Evolutionary conservation across 1,140 invertebrate genomes (phyloP).

Genomic region (Hypsibius dujardini): DNA sequence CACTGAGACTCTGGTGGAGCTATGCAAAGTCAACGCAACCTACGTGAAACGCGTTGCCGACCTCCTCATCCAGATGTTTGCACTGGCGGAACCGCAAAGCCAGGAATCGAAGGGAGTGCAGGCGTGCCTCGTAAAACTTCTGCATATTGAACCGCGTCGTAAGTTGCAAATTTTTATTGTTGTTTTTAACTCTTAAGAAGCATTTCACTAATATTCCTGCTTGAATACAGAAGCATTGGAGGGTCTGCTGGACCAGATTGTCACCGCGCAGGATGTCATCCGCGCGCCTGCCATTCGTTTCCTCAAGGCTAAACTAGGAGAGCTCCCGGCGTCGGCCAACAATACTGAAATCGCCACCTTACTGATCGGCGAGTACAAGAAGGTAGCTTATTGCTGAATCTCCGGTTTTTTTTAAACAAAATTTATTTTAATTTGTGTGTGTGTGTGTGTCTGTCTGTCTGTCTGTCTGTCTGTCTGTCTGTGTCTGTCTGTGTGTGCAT

Average conservation of each 20-base stretch:
- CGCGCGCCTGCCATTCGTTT: not conserved
- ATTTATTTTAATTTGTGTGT: no score
- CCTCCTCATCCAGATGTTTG: not conserved
- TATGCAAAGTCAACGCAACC: not conserved
- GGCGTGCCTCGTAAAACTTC: not conserved
- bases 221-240: conserved; percentile 13
- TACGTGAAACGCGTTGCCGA: conserved; percentile 16
- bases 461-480: no score
- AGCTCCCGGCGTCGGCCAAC: conserved; percentile 4
- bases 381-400: no score
- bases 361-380: conserved; percentile 7
- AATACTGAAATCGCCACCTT: conserved; percentile 4
- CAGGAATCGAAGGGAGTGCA: not conserved
- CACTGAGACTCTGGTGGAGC: not conserved
- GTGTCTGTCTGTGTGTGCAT: not conserved
- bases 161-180: not conserved
- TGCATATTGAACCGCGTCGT: not conserved
- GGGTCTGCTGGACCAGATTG: not conserved
- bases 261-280: not conserved
- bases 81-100: not conserved
- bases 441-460: no score
- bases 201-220: no score
- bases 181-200: not conserved
- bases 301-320: not conserved
- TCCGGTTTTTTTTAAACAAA: no score